Percentiles rank a stretch among this genome's conserved stretches.
Evolutionary conservation across 1,140 invertebrate genomes (phyloP).

Genomic region (Trichomalopsis sarcophagae): DNA sequence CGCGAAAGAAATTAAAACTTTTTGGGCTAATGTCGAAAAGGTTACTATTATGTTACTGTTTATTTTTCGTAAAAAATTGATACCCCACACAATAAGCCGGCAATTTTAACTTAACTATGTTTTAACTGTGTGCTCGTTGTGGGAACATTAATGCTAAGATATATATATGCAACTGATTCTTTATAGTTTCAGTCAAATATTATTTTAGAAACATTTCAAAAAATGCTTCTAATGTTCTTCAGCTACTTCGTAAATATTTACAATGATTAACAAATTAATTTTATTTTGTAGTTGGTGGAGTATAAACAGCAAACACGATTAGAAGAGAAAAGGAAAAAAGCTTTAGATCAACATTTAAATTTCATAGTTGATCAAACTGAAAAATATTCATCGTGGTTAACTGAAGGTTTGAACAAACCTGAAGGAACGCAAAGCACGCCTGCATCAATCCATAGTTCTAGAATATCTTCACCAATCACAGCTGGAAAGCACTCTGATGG

Average conservation of each 20-base stretch:
- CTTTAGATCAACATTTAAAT: slow-evolving; percentile 96
- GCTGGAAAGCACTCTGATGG: slow-evolving; percentile 73
- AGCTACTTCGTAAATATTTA: slow-evolving; percentile 27
- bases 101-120: slow-evolving; percentile 66
- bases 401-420: slow-evolving; percentile 87
- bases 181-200: slow-evolving; percentile 36
- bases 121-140: slow-evolving; percentile 73
- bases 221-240: slow-evolving; percentile 43
- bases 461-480: slow-evolving; percentile 70
- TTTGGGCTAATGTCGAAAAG: slow-evolving; percentile 98
- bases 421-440: slow-evolving; percentile 69
- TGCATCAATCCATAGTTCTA: slow-evolving; percentile 74
- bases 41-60: slow-evolving; percentile 66
- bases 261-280: slow-evolving; percentile 37
- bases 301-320: slow-evolving; percentile 94
- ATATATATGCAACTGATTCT: slow-evolving; percentile 43
- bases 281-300: slow-evolving; percentile 86
- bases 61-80: slow-evolving; percentile 18
- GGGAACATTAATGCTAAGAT: slow-evolving; percentile 69
- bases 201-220: slow-evolving; percentile 42
- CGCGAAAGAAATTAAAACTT: slow-evolving; percentile 94
- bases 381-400: slow-evolving; percentile 94
- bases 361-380: slow-evolving; percentile 99
- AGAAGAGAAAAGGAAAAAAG: slow-evolving; percentile 96
- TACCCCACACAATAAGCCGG: slow-evolving; percentile 75